Percentiles rank a stretch among this genome's conserved stretches.
Evolutionary conservation across 2,797 vertebrate species (phyloP).

Genomic region (Pogonophryne albipinna): DNA sequence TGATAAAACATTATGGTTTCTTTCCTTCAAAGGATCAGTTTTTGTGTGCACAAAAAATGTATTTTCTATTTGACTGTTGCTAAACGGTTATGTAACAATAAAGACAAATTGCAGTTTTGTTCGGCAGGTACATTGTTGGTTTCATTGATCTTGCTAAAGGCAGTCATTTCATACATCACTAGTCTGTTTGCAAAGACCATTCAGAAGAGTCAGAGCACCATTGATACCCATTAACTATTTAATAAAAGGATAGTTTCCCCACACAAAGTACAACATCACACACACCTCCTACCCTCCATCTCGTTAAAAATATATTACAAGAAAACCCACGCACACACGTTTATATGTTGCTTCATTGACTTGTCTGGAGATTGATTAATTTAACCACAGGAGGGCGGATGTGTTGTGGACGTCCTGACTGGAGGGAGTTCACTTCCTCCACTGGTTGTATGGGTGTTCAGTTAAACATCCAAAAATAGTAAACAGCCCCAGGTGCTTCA

Average conservation of each 20-base stretch:
- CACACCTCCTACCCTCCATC: slow-evolving; percentile 6
- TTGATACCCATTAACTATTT: slow-evolving; percentile 32
- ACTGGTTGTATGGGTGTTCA: slow-evolving; percentile 10
- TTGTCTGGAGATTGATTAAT: slow-evolving; percentile 28
- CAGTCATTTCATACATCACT: slow-evolving; percentile 44
- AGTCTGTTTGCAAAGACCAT: slow-evolving; percentile 32
- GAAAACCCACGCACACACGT: slow-evolving; percentile 12
- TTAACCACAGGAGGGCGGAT: background rate
- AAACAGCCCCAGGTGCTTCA: slow-evolving; percentile 46
- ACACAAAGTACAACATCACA: background rate
- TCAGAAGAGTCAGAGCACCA: slow-evolving; percentile 14
- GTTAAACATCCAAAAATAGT: slow-evolving; percentile 30
- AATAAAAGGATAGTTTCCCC: slow-evolving; percentile 36
- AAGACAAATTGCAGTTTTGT: too few species aligned
- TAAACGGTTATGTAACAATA: too few species aligned
- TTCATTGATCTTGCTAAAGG: slow-evolving; percentile 1
- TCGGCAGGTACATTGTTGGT: background rate
- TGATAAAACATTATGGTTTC: background rate
- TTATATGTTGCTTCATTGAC: slow-evolving; percentile 24
- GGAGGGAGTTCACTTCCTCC: slow-evolving; percentile 24
- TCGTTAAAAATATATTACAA: slow-evolving; percentile 14
- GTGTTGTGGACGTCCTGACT: slow-evolving; percentile 18
- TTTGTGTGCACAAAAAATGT: background rate
- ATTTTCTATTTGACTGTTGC: too few species aligned
- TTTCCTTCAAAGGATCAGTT: background rate